Evolutionary conservation across 2,797 vertebrate species (phyloP).

Genomic region (Paratrypauchen microcephalus): DNA sequence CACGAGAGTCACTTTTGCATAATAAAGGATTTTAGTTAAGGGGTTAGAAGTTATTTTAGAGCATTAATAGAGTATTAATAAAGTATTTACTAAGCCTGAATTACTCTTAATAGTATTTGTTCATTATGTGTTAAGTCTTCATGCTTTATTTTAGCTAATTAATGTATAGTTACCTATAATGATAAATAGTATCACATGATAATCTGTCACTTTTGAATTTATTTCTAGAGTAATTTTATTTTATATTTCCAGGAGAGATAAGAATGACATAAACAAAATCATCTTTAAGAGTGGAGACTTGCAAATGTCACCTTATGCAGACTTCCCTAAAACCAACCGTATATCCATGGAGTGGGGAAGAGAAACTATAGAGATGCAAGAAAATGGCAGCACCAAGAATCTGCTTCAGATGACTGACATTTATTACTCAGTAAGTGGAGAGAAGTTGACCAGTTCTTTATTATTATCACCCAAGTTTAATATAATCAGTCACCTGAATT

Average conservation of each 20-base stretch:
- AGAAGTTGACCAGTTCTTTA: background rate
- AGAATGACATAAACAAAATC: slow-evolving; percentile 98
- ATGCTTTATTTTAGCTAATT: too few relatives aligned
- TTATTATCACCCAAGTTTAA: background rate
- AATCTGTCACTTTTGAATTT: too few relatives aligned
- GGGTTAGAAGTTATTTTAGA: too few relatives aligned
- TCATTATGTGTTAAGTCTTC: too few relatives aligned
- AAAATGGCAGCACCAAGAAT: slow-evolving; percentile 99
- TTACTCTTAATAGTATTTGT: too few relatives aligned
- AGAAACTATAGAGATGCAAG: slow-evolving; percentile 98
- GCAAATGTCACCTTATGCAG: slow-evolving; percentile 94
- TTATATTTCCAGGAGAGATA: slow-evolving; percentile 85
- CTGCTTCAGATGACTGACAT: slow-evolving; percentile 97
- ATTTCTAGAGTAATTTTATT: too few relatives aligned
- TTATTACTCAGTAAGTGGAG: slow-evolving; percentile 89
- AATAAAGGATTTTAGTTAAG: too few relatives aligned
- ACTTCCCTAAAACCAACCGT: slow-evolving; percentile 91
- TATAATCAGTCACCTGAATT: background rate
- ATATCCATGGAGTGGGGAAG: slow-evolving; percentile 93
- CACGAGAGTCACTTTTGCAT: too few relatives aligned
- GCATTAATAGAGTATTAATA: too few relatives aligned
- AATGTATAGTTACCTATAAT: background rate
- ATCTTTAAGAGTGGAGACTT: slow-evolving; percentile 98
- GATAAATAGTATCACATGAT: background rate
- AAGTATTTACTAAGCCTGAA: too few relatives aligned